Percentiles rank a stretch among this genome's conserved stretches.
These are phyloP conservation scores for Neosilurus mollespiculum DNA, from an alignment of 2,797 vertebrate species.

Conservation along the genomic window DNA sequence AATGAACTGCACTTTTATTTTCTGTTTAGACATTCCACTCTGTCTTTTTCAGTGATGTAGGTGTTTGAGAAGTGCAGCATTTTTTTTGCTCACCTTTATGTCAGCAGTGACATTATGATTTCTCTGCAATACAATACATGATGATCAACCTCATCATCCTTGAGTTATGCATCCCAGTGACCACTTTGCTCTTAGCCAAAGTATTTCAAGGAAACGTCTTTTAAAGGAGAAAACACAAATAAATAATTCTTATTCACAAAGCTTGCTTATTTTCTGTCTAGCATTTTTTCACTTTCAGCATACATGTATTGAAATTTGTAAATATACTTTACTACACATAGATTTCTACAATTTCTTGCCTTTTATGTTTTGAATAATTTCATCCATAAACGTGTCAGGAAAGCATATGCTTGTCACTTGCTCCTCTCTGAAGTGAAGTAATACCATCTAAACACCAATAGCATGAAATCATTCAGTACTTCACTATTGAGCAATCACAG, in stretches of 20 bases:
- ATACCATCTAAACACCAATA: background rate
- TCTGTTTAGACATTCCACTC: conserved; percentile 54
- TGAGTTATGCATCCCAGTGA: conserved; percentile 71
- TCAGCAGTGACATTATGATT: conserved; percentile 68
- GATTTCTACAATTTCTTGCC: background rate
- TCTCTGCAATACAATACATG: conserved; percentile 50
- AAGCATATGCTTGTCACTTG: background rate
- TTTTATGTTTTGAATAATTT: background rate
- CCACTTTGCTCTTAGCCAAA: conserved; percentile 67
- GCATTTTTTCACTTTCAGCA: background rate
- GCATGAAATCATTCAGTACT: background rate
- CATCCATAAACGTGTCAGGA: background rate
- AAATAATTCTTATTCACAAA: conserved; percentile 60
- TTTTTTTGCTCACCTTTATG: conserved; percentile 59
- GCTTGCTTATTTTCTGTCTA: conserved; percentile 38
- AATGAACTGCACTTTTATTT: conserved; percentile 27
- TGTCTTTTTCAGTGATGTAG: conserved; percentile 51
- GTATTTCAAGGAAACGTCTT: conserved; percentile 60
- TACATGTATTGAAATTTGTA: background rate
- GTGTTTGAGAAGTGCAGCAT: conserved; percentile 64
- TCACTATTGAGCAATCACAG: background rate
- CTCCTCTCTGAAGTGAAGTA: background rate
- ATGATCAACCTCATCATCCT: conserved; percentile 54
- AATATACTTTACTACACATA: background rate
- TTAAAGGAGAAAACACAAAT: conserved; percentile 59